Evolutionary conservation across 2,797 vertebrate species (phyloP).

Genomic region (Varecia variegata): DNA sequence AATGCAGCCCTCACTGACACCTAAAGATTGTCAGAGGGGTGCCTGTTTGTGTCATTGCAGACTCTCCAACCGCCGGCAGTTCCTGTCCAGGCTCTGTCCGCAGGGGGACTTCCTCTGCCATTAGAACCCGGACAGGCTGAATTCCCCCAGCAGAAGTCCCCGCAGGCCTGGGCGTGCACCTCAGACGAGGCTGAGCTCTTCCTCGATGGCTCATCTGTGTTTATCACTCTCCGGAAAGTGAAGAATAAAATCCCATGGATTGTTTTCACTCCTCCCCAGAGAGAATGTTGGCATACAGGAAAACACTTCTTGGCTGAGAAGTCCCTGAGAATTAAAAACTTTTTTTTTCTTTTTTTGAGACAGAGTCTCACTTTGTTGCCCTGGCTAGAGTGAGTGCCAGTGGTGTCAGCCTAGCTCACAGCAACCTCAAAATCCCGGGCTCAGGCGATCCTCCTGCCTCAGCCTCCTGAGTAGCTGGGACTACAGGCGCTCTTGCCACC

Average conservation of each 20-base stretch:
- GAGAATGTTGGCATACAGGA: not conserved
- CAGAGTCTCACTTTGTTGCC: no score
- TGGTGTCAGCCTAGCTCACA: no score
- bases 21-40: not conserved
- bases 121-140: not conserved
- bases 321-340: not conserved
- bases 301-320: conserved; percentile 38
- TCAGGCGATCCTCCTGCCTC: no score
- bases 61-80: accelerated
- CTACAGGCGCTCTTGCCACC: no score
- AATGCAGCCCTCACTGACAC: not conserved
- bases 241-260: not conserved
- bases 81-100: not conserved
- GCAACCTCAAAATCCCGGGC: no score
- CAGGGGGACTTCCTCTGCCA: not conserved
- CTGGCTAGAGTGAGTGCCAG: no score
- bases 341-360: not conserved
- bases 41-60: not conserved
- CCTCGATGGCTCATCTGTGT: not conserved
- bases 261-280: not conserved
- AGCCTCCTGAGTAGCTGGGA: no score
- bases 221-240: not conserved
- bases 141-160: not conserved
- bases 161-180: not conserved
- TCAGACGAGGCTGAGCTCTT: not conserved